Percentiles rank a stretch among this genome's conserved stretches.
phyloP scores from a whole-genome alignment of 2,113 vertebrate species.

The Chlorocebus sabaeus region DNA sequence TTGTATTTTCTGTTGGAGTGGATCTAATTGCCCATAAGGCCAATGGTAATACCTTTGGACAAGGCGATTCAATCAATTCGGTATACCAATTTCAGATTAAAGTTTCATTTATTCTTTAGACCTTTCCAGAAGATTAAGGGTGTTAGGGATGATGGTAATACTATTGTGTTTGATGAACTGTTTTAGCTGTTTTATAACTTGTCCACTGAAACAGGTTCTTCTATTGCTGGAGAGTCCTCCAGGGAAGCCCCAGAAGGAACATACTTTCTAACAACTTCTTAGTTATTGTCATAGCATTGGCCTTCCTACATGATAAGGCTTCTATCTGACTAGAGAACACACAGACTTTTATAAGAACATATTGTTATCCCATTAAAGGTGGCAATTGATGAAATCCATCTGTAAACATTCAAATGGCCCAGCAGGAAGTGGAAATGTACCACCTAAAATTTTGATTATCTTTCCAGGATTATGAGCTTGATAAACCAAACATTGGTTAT shows the following conservation, averaged over 20 bases:
- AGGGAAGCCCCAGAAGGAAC: neutral
- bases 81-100: neutral
- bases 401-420: neutral
- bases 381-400: neutral
- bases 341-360: neutral
- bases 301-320: neutral
- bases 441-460: neutral
- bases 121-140: neutral
- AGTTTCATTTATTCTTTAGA: neutral
- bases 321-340: neutral
- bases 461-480: neutral
- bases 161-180: neutral
- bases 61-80: neutral
- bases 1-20: neutral
- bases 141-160: neutral
- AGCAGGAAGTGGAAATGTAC: neutral
- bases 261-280: neutral
- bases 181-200: neutral
- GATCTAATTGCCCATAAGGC: neutral
- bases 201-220: neutral
- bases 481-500: neutral
- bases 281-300: neutral
- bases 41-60: neutral
- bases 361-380: neutral
- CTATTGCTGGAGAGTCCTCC: neutral